Evolutionary conservation across 2,113 vertebrate genomes (phyloP), one percentile per base, ranked within the genome.

Genomic region (Apteryx owenii): DNA sequence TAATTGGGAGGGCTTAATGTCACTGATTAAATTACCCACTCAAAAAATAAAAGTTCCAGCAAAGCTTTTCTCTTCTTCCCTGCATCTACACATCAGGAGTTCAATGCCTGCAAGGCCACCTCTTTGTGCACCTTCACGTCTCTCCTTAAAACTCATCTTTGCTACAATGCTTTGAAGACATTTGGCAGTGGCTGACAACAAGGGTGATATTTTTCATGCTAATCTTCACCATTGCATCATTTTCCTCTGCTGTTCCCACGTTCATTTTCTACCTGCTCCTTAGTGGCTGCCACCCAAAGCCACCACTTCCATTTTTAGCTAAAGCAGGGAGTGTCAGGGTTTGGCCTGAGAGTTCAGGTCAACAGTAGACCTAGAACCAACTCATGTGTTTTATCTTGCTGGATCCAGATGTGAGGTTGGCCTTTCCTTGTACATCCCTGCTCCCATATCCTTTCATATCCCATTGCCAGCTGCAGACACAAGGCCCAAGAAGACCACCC

Each of bases 1-100:
- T 87, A 94, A 93, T 50, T 76, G 79, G 58, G 50, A 95, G 40
- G 71, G 40, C 66, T 82, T 85, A 85, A 70, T 54, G 76, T 31
- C 84, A 42, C 70, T 16, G 78, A 87, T 77, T 85, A 88, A 91
- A 89, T 80, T 50, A 89, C 16, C 81, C 78, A 25, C 64, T 82
- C 11, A 72, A 62, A 92, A 91, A 60, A 7, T 23, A 69, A 62
- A 87, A n/a, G 9, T 10, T 83, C 78, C n/a, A 81, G 82, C 66
- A 83, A 73, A 92, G 89, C 80, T 56, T 46, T 76, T 56, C 65
- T 51, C 36, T 66, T 44, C 11, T 10, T 58, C 75, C 86, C 58
- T 73, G 3, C 38, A 29, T n/a, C 53, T 5, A 2, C 85, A 10
- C 51, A 51, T 15, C n/a, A 36, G 79, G 85, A 48, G 78, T 3